Evolutionary conservation across 2,888 invertebrate genomes (phyloP), one percentile per base, ranked within the genome.

Genomic region (Chrysopilus asiliformis): DNA sequence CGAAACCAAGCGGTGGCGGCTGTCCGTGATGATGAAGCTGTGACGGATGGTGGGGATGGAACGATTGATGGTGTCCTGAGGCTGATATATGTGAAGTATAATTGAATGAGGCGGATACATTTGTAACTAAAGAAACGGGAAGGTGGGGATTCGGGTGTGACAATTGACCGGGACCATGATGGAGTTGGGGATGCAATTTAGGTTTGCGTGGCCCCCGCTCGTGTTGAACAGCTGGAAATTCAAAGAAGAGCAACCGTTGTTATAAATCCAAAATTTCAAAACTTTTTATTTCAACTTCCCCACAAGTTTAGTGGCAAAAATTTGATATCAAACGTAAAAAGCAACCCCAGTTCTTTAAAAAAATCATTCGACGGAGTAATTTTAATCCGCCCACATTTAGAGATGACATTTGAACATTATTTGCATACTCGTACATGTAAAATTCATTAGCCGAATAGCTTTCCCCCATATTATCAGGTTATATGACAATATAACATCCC

Each of bases 191-290:
- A 53, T 80, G 83, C 43, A 79, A 65, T 65, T 94, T 93, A 5
- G 91, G 89, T 65, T 93, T 93, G 41, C 94, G 74, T 0, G 94
- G 94, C 6, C 94, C 94, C 30, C 94, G 75, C 64, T 94, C 94
- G 66, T 94, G 94, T 65, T 94, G 94, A 43, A 94, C 94, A 58
- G 94, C 94, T 94, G 70, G 3, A 29, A 35, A 12, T 16, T 2
- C 14, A 12, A 18, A 14, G 29, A 7, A 13, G 29, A 14, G 14
- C 15, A 3, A n/a, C n/a, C n/a, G n/a, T n/a, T n/a, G n/a, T n/a
- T n/a, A n/a, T n/a, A n/a, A n/a, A 22, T n/a, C n/a, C n/a, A n/a
- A n/a, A n/a, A n/a, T n/a, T n/a, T n/a, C n/a, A n/a, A n/a, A n/a
- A n/a, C n/a, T n/a, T n/a, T n/a, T n/a, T n/a, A n/a, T n/a, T n/a